Conservation (phyloP, 2,797 vertebrate genomes). For the Paramormyrops hopkinsi region DNA sequence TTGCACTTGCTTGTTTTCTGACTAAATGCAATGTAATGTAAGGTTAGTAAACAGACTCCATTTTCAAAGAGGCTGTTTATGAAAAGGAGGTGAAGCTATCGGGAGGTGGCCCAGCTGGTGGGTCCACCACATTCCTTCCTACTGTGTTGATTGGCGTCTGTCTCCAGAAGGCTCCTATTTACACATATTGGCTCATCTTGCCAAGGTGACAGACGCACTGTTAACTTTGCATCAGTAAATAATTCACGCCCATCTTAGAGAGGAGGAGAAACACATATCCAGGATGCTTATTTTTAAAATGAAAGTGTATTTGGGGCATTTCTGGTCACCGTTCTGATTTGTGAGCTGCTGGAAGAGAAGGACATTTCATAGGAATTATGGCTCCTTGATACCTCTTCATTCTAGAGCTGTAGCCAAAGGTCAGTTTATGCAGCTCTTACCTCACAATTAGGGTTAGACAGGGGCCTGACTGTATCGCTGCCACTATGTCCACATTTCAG, state of each 20-base stretch:
- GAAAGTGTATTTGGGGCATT: conserved; percentile 22
- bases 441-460: not conserved
- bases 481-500: not conserved
- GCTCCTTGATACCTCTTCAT: not conserved
- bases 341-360: not conserved
- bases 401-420: not conserved
- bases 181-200: not conserved
- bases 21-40: not conserved
- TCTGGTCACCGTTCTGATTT: conserved; percentile 23
- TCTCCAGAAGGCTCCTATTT: not conserved
- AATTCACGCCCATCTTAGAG: conserved; percentile 46
- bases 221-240: conserved; percentile 50
- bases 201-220: conserved; percentile 30
- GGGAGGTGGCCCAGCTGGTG: not conserved
- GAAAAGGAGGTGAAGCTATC: not conserved
- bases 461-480: not conserved
- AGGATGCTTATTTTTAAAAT: conserved; percentile 23
- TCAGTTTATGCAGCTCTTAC: not conserved
- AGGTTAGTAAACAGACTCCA: not conserved
- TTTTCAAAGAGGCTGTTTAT: not conserved
- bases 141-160: not conserved
- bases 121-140: not conserved
- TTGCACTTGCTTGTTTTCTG: not conserved
- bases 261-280: conserved; percentile 34
- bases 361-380: not conserved